A percentile compares a stretch with the other conserved stretches of the same genome.
These are phyloP conservation scores for Glossophaga mutica DNA, from an alignment of 2,797 vertebrate species.

Conservation along the genomic window DNA sequence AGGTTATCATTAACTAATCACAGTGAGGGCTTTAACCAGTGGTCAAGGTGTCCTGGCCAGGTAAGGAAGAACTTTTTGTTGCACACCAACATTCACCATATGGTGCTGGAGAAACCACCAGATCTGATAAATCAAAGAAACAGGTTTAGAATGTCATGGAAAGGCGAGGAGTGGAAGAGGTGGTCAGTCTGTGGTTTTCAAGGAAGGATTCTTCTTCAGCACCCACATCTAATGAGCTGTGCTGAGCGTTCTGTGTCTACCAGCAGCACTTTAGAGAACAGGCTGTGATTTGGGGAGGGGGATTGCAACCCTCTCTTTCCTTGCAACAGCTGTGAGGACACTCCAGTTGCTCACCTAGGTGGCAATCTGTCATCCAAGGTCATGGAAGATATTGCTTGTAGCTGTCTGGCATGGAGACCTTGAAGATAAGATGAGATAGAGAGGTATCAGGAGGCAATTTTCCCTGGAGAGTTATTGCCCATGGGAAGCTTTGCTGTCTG, in stretches of 20 bases:
- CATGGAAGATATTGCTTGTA: not conserved
- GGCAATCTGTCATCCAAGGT: not conserved
- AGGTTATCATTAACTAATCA: not conserved
- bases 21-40: not conserved
- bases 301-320: not conserved
- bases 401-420: not conserved
- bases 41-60: not conserved
- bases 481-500: not conserved
- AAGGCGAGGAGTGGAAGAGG: fast-evolving
- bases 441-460: not conserved
- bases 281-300: no score
- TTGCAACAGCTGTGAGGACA: not conserved
- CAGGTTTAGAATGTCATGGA: fast-evolving
- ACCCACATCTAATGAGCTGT: not conserved
- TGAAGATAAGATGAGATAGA: not conserved
- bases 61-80: not conserved
- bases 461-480: not conserved
- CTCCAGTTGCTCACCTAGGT: not conserved
- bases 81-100: no score
- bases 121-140: not conserved
- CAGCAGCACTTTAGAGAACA: not conserved
- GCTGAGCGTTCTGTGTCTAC: not conserved
- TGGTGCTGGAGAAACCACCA: not conserved
- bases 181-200: not conserved
- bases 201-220: not conserved